A percentile compares a stretch with the other conserved stretches of the same genome.
Evolutionary conservation across 2,888 invertebrate species (phyloP).

Genomic region (Meghimatium bilineatum): DNA sequence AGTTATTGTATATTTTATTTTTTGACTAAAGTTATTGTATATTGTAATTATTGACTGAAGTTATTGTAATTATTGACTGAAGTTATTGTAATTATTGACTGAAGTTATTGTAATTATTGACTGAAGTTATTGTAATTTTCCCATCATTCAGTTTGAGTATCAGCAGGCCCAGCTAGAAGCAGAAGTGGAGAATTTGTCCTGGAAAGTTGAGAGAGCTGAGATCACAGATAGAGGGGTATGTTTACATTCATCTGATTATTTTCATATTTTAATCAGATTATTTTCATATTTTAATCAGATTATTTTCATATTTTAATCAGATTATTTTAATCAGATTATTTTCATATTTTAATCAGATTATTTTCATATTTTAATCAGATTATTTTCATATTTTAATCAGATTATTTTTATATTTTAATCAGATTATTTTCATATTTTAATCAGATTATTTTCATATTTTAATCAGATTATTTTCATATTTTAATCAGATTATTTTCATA

Average conservation of each 20-base stretch:
- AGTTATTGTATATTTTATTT: neutral
- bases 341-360: neutral
- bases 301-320: neutral
- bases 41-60: too few relatives aligned
- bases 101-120: neutral
- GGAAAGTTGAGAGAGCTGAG: conserved; percentile 99
- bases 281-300: neutral
- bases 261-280: neutral
- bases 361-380: neutral
- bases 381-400: neutral
- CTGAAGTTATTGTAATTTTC: neutral
- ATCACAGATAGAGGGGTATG: conserved; percentile 91
- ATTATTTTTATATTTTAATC: neutral
- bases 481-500: neutral
- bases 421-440: neutral
- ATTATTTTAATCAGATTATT: too few relatives aligned
- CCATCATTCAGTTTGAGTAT: conserved; percentile 82
- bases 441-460: neutral
- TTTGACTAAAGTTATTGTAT: too few relatives aligned
- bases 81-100: too few relatives aligned
- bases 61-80: too few relatives aligned
- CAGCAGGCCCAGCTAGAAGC: conserved; percentile 97
- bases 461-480: neutral
- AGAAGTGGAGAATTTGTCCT: conserved; percentile 98
- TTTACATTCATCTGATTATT: neutral